Base-by-base conservation (phyloP, 64 coral and sea anemone species). In the Dendrophyllia cribrosa region DNA sequence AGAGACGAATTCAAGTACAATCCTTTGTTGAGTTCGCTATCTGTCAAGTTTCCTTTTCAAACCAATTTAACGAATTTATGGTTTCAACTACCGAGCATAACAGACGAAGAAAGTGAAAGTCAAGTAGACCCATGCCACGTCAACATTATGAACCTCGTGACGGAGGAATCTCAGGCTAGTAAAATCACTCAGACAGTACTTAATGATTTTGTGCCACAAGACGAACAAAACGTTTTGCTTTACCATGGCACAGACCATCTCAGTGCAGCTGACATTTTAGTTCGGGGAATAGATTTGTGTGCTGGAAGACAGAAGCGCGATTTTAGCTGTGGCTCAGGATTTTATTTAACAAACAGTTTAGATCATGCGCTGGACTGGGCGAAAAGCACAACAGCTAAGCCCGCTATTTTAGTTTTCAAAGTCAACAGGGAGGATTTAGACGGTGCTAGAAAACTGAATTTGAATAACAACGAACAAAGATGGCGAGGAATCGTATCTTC, bases 241-340 rank as follows among this genome's bases (percentile, higher is more conserved):
- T 98, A 87, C 52, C 96, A 98, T 69, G 93, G 93, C 51, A 98
- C 96, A 55, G 93, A 98, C 89, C 93, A 95, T 48, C 19, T 74
- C 7, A 92, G 93, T 24, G 96, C 93, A 5, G 10, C 9, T 77
- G 74, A 93, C 26, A 98, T 98, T 51, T 52, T 98, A 8, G 9
- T 55, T 58, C 51, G 67, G 55, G 96, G 96, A 71, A 90, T 98
- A 4, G 84, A 92, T 53, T 13, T 95, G 64, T 48, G 74, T 3
- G 5, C 6, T 71, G 96, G 93, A 2, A 58, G 56, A 61, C 43
- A 87, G 24, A 93, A 95, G 11, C 78, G 86, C 3, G 93, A 98
- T 72, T 98, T 98, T 46, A 95, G 89, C 46, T 82, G 92, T 82
- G 93, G 93, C 56, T 17, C 46, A 47, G 96, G 89, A 45, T 98